A percentile compares a stretch with the other conserved stretches of the same genome.
phyloP scores from a whole-genome alignment of 2,888 invertebrate species.

The Campaea margaritaria region DNA sequence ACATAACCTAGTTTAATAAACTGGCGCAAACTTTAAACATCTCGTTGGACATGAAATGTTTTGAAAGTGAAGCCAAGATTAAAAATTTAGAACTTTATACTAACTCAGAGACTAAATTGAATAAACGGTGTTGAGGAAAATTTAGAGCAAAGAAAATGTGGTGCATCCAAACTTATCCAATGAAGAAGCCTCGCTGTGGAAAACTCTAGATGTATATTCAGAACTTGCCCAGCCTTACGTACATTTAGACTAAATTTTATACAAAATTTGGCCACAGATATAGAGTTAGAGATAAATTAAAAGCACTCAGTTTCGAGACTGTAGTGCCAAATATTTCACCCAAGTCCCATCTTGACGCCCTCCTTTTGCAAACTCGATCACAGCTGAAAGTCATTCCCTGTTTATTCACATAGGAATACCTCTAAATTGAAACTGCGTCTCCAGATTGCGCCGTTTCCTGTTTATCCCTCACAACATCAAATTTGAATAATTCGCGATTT shows the following conservation, averaged over 20 bases:
- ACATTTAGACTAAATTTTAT: background rate
- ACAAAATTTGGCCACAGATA: no score
- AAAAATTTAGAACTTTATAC: slow-evolving; percentile 24
- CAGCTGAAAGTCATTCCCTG: slow-evolving; percentile 26
- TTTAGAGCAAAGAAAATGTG: slow-evolving; percentile 9
- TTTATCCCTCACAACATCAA: slow-evolving; percentile 39
- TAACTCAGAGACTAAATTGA: slow-evolving; percentile 18
- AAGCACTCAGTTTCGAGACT: no score
- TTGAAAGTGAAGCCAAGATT: slow-evolving; percentile 29
- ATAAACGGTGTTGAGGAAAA: slow-evolving; percentile 15
- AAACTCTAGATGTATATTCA: background rate
- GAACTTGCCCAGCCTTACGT: background rate
- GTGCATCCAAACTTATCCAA: slow-evolving; percentile 9
- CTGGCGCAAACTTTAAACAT: slow-evolving; percentile 21
- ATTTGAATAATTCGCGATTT: slow-evolving; percentile 41
- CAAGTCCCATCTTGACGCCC: no score
- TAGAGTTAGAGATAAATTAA: no score
- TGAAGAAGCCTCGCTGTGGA: slow-evolving; percentile 2
- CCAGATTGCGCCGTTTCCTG: slow-evolving; percentile 35
- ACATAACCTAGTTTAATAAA: slow-evolving; percentile 6
- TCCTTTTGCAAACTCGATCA: slow-evolving; percentile 9
- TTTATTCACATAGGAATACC: slow-evolving; percentile 36
- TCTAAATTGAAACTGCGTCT: slow-evolving; percentile 35
- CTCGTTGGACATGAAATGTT: slow-evolving; percentile 9
- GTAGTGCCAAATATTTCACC: no score